These are phyloP conservation scores for Meiosimyza decipiens DNA, from an alignment of 2,888 invertebrate species.

Conservation along the genomic window DNA sequence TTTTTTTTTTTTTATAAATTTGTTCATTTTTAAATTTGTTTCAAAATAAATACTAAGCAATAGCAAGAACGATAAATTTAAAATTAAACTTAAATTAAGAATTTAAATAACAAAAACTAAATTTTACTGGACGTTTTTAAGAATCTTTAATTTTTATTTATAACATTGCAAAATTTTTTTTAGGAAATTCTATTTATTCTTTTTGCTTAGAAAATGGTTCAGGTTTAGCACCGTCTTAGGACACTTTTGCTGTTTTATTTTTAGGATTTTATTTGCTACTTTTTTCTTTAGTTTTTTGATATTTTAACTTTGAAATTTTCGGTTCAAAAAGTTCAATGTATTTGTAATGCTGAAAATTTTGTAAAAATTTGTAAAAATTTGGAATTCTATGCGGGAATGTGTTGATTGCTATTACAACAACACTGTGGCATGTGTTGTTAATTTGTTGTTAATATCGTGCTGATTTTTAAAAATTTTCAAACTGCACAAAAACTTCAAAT, in stretches of 20 bases:
- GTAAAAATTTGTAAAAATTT: not conserved
- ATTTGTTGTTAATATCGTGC: not conserved
- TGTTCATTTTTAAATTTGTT: constrained; percentile 26
- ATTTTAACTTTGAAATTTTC: not conserved
- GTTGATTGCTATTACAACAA: not conserved
- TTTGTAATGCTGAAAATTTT: not conserved
- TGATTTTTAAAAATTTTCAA: not conserved
- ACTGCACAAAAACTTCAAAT: constrained; percentile 6
- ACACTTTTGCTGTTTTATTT: constrained; percentile 60
- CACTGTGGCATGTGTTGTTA: not conserved
- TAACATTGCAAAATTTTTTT: constrained; percentile 26
- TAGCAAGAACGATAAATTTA: constrained; percentile 31
- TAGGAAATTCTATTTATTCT: constrained; percentile 36
- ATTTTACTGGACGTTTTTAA: constrained; percentile 42
- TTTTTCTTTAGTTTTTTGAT: constrained; percentile 20
- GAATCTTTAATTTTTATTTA: not conserved
- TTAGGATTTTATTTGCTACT: constrained; percentile 35
- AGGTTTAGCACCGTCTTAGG: constrained; percentile 66
- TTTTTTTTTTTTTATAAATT: constrained; percentile 23
- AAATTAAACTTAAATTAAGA: constrained; percentile 22
- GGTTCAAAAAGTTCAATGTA: not conserved
- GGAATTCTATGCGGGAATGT: constrained; percentile 16
- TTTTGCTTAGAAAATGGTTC: constrained; percentile 48
- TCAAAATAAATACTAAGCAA: constrained; percentile 17
- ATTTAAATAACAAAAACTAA: constrained; percentile 5